Base-by-base conservation (phyloP, 2,888 invertebrate species). In the Sinhomidia bicolor region DNA sequence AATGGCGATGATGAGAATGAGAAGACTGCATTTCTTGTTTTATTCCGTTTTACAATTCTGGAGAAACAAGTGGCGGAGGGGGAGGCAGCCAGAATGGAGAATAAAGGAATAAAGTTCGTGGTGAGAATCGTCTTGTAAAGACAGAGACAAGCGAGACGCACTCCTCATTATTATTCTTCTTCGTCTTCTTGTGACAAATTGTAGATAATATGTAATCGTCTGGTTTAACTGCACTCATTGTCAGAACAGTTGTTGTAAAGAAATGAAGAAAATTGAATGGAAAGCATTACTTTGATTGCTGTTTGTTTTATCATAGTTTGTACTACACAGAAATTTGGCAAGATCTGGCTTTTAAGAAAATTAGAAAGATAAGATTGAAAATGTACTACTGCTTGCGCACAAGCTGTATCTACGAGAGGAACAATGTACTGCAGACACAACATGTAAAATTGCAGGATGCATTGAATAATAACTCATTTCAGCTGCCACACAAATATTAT, bases 121-220 rank as follows among this genome's bases (percentile, higher is more conserved):
- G 17, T 71, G 41, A 41, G 20, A 44, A 36, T 17, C n/a, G 78
- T 29, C 41, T 23, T 29, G 47, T 36, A 36, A 17, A 17, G 17
- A 17, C 71, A 68, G n/a, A n/a, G 54, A 54, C 17, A 26, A 36
- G 36, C 36, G 23, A 71, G n/a, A n/a, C n/a, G n/a, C 44, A 41
- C 20, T 20, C 1, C 44, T 71, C 41, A 41, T 36, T 65, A 17
- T 23, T 36, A 36, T 17, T n/a, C n/a, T 65, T 74, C 14, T 65
- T 76, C 32, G 36, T 68, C 54, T n/a, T 51, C n/a, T 23, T 20
- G 26, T 84, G 84, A 84, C 84, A 84, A 84, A 36, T 60, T 81
- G 62, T 81, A 62, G 17, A 54, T 79, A 79, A 36, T 65, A 36
- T 12, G 51, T 83, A 62, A 74, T 54, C 12, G 74, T 76, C 62